Conservation (phyloP, 2,797 vertebrate species). For the Leucoraja ocellata region DNA sequence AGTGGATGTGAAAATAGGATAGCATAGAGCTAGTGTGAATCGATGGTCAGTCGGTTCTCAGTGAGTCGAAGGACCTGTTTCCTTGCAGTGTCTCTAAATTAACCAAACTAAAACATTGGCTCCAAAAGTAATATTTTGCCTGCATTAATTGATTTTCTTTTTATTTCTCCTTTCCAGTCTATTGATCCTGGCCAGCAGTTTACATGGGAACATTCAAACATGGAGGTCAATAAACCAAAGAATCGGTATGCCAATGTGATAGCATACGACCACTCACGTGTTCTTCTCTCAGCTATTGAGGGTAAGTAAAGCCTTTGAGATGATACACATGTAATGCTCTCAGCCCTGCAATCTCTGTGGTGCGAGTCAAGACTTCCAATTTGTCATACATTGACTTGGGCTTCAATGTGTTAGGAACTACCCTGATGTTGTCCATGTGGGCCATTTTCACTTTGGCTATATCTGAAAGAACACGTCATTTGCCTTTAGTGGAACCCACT, state of each 20-base stretch:
- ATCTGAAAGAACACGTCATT: neutral
- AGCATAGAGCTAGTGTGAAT: no score
- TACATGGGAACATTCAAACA: conserved; percentile 97
- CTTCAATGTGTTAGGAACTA: neutral
- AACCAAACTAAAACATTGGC: no score
- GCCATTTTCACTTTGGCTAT: neutral
- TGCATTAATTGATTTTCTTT: neutral
- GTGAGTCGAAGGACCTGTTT: no score
- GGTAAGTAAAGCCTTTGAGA: conserved; percentile 62
- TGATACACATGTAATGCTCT: neutral
- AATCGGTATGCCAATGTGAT: conserved; percentile 99
- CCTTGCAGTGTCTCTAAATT: no score
- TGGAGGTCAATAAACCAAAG: conserved; percentile 99
- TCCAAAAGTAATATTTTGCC: neutral
- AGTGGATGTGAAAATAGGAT: no score
- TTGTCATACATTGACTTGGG: no score
- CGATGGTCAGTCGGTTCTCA: no score
- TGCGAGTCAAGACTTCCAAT: no score
- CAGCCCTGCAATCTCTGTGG: neutral
- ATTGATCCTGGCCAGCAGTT: conserved; percentile 97
- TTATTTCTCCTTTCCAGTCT: conserved; percentile 64
- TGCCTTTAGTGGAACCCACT: neutral
- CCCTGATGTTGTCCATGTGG: neutral
- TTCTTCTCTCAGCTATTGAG: conserved; percentile 88
- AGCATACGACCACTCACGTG: conserved; percentile 93